Percentiles rank a stretch among this genome's conserved stretches.
These are phyloP conservation scores for Helicoverpa zea DNA, from an alignment of 1,140 invertebrate genomes.

Conservation along the genomic window DNA sequence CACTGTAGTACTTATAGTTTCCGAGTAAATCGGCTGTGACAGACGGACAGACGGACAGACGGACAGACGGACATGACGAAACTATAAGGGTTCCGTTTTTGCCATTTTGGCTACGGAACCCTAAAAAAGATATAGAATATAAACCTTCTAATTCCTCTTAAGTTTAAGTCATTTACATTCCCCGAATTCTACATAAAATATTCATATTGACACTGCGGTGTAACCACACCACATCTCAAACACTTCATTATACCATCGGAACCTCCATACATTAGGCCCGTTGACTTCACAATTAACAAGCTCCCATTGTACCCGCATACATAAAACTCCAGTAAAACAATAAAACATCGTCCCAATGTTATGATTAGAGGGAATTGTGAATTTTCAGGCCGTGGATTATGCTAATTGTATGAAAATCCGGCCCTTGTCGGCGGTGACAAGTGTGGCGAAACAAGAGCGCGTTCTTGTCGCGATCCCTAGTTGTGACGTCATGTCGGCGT, in stretches of 20 bases:
- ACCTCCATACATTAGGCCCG: constrained; percentile 36
- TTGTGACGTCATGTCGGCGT: background rate
- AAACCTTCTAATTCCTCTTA: too few species aligned
- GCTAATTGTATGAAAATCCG: constrained; percentile 75
- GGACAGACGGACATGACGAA: too few species aligned
- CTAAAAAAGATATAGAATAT: too few species aligned
- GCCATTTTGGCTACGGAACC: too few species aligned
- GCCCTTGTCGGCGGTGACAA: constrained; percentile 57
- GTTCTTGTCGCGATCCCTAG: constrained; percentile 32
- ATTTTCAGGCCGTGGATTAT: constrained; percentile 66
- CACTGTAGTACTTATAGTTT: too few species aligned
- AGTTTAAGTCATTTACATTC: too few species aligned
- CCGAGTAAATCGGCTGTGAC: too few species aligned
- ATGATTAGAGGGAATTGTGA: constrained; percentile 56
- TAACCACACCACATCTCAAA: constrained; percentile 3
- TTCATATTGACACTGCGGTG: background rate
- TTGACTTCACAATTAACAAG: constrained; percentile 48
- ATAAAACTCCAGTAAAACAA: constrained; percentile 57
- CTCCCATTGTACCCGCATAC: constrained; percentile 21
- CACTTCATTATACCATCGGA: constrained; percentile 14
- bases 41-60: too few species aligned
- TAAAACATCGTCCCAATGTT: constrained; percentile 59
- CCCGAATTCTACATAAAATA: constrained; percentile 5
- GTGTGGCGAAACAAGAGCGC: constrained; percentile 53
- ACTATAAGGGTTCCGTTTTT: too few species aligned